A percentile compares a stretch with the other conserved stretches of the same genome.
These are phyloP conservation scores for Cyphomyrus discorhynchus DNA, from an alignment of 2,113 vertebrate genomes.

Conservation along the genomic window DNA sequence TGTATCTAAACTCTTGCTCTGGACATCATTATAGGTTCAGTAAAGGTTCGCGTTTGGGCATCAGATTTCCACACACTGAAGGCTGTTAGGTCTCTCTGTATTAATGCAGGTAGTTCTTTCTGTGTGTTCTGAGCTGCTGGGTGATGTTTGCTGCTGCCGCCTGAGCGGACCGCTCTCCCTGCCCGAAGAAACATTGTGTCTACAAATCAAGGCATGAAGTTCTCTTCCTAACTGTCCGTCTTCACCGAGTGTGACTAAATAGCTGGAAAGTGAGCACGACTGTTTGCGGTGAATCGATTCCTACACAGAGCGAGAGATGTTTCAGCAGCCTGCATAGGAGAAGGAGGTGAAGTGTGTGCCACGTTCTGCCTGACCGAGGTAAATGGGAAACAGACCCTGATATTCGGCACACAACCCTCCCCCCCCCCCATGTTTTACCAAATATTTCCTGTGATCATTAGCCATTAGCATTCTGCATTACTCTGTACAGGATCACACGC, in stretches of 20 bases:
- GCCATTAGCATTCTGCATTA: slow-evolving; percentile 39
- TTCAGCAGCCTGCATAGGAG: background rate
- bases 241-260: background rate
- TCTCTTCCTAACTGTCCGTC: background rate
- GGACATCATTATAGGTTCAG: background rate
- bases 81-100: background rate
- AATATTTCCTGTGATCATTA: background rate
- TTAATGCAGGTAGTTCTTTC: background rate
- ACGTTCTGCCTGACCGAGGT: background rate
- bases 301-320: background rate
- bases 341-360: background rate
- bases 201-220: background rate
- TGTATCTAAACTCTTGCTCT: background rate
- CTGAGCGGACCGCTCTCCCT: background rate
- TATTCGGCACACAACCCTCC: background rate
- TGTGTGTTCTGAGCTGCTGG: background rate
- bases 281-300: background rate
- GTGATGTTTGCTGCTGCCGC: background rate
- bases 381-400: background rate
- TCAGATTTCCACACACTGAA: background rate
- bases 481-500: slow-evolving; percentile 43
- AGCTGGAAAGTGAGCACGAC: background rate
- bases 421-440: background rate
- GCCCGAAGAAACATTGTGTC: background rate
- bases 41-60: background rate